Evolutionary conservation across 2,888 invertebrate genomes (phyloP).

Genomic region (Eustalomyia histrio): DNA sequence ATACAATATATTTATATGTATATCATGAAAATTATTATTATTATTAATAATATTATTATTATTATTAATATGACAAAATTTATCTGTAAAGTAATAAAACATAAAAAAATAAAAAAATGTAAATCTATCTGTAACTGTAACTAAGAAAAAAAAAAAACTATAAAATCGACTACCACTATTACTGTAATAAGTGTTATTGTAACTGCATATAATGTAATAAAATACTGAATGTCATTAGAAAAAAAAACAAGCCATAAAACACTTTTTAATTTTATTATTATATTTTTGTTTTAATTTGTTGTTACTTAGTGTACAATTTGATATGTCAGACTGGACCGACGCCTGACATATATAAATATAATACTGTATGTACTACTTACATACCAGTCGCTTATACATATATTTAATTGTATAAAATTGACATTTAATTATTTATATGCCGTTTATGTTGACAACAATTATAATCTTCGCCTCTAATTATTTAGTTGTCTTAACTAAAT

Average conservation of each 20-base stretch:
- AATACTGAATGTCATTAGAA: constrained; percentile 67
- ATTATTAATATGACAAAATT: constrained; percentile 25
- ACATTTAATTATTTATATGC: constrained; percentile 1
- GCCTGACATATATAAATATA: constrained; percentile 2
- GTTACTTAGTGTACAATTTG: no score
- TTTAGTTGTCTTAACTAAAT: constrained; percentile 62
- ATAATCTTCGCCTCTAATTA: constrained; percentile 53
- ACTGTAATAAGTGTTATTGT: constrained; percentile 61
- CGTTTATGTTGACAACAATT: constrained; percentile 35
- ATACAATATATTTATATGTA: constrained; percentile 63
- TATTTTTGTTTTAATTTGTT: no score
- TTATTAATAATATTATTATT: constrained; percentile 20
- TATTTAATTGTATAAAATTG: constrained; percentile 1
- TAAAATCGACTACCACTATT: constrained; percentile 6
- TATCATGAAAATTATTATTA: constrained; percentile 43
- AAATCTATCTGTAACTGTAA: constrained; percentile 50
- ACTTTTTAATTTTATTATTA: no score
- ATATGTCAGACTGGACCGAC: no score
- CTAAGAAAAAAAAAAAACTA: constrained; percentile 28
- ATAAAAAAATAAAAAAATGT: constrained; percentile 35
- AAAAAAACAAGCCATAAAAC: not conserved
- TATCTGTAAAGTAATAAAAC: constrained; percentile 42
- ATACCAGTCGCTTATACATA: not conserved
- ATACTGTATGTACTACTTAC: not conserved
- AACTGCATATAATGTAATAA: constrained; percentile 67